Base-by-base conservation (phyloP, 2,888 invertebrate species). In the Chamaedrilus cognettii region DNA sequence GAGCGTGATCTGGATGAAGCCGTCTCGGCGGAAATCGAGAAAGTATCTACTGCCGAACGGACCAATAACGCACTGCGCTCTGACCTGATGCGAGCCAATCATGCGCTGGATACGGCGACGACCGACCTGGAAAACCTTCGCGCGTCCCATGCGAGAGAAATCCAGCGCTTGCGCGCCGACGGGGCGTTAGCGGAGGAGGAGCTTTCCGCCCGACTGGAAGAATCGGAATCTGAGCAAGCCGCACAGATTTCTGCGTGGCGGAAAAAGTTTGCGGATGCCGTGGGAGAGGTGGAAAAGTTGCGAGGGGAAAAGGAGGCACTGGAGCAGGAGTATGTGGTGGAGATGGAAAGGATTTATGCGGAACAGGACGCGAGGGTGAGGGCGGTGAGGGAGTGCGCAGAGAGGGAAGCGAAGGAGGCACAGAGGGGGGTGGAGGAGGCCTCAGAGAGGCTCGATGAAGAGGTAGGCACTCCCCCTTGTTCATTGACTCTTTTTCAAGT, bases 231-330 rank as follows among this genome's bases (percentile, higher is more conserved):
- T 52, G 55, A 52, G 55, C 11, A 15, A 7, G 26, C 15, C 19
- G 5, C 26, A 52, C 55, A 52, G 28, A 26, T 52, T 42, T 42
- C 11, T 42, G 42, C 19, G 11, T 11, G 19, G 11, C 34, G 7
- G 34, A 67, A 66, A 23, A 69, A 62, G 42, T 57, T 66, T 19
- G 5, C 63, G 11, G 70, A 67, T 15, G 19, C 30, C 28, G 56
- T 68, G 34, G 26, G 4, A 26, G 50, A 61, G 23, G n/a, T 70
- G 7, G 66, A 68, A 33, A 28, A 34, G 26, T 4, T 67, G 50
- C 30, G 35, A 32, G 64, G 28, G 26, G 71, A 71, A 52, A 71
- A 71, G 61, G 52, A 50, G 4, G 64, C 31, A n/a, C 31, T 69
- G 51, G 66, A 67, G 15, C 64, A 68, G 32, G 63, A 63, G 11